Conservation (phyloP, 2,797 vertebrate genomes). For the Ctenochaetus hawaiiensis region DNA sequence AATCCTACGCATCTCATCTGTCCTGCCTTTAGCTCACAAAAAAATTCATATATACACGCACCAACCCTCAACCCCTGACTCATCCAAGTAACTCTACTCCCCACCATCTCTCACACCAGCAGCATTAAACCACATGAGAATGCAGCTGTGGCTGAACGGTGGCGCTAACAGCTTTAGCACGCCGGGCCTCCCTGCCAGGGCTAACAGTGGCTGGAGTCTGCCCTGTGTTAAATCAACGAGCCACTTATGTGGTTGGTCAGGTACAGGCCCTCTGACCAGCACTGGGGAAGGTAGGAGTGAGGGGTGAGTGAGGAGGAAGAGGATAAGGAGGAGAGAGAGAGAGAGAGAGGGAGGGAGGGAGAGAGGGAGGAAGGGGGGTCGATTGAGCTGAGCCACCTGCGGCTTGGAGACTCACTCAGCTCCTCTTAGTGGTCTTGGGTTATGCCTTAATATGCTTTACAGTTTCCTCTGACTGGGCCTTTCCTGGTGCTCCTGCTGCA, state of each 20-base stretch:
- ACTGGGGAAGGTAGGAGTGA: constrained; percentile 43
- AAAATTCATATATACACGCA: constrained; percentile 11
- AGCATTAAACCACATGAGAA: constrained; percentile 67
- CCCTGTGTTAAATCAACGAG: constrained; percentile 77
- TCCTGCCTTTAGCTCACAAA: constrained; percentile 36
- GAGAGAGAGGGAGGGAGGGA: constrained; percentile 13
- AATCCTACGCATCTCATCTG: constrained; percentile 36
- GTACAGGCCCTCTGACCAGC: constrained; percentile 76
- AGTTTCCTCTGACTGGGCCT: constrained; percentile 71
- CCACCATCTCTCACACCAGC: constrained; percentile 48
- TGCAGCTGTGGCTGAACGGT: constrained; percentile 55
- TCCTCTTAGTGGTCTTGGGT: constrained; percentile 80
- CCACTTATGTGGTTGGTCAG: constrained; percentile 81
- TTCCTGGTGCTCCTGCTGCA: constrained; percentile 36
- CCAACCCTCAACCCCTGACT: constrained; percentile 39
- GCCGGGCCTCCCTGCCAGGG: constrained; percentile 46
- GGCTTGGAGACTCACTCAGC: constrained; percentile 78
- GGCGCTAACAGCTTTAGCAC: constrained; percentile 65
- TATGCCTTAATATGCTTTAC: constrained; percentile 80
- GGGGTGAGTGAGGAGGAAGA: constrained; percentile 11
- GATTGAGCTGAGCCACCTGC: constrained; percentile 74
- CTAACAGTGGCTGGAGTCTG: constrained; percentile 61
- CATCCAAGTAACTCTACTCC: constrained; percentile 48
- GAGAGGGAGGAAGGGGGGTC: constrained; percentile 20
- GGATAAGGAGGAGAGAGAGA: too few species aligned